Conservation (phyloP, 2,888 invertebrate species). For the Schizotus pectinicornis region DNA sequence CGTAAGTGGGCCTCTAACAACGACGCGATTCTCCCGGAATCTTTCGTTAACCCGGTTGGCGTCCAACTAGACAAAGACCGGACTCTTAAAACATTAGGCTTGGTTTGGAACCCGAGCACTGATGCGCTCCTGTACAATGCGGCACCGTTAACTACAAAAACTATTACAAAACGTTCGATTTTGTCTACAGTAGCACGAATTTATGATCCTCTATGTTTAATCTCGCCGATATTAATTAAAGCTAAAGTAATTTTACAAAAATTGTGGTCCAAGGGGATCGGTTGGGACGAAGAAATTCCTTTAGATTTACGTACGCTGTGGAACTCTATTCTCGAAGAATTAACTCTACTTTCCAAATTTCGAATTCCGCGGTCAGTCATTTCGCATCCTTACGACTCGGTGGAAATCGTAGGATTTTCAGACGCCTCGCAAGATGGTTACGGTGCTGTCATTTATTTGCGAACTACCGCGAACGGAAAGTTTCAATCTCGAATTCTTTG, state of each 20-base stretch:
- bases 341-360: no score
- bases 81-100: no score
- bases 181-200: background rate
- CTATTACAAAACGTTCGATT: background rate
- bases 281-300: background rate
- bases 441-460: no score
- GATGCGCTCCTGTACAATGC: no score
- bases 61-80: background rate
- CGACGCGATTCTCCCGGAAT: background rate
- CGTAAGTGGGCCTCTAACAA: background rate
- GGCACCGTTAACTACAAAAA: background rate
- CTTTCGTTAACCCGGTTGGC: background rate
- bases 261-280: background rate
- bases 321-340: no score
- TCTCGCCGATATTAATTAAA: background rate
- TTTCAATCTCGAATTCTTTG: no score
- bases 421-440: no score
- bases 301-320: background rate
- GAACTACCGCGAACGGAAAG: no score
- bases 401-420: no score
- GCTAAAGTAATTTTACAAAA: constrained; percentile 1
- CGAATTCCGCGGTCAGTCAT: no score
- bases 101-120: no score
- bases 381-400: no score
- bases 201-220: constrained; percentile 1